Evolutionary conservation across 2,888 invertebrate genomes (phyloP), one percentile per base, ranked within the genome.

Genomic region (Theretra japonica): DNA sequence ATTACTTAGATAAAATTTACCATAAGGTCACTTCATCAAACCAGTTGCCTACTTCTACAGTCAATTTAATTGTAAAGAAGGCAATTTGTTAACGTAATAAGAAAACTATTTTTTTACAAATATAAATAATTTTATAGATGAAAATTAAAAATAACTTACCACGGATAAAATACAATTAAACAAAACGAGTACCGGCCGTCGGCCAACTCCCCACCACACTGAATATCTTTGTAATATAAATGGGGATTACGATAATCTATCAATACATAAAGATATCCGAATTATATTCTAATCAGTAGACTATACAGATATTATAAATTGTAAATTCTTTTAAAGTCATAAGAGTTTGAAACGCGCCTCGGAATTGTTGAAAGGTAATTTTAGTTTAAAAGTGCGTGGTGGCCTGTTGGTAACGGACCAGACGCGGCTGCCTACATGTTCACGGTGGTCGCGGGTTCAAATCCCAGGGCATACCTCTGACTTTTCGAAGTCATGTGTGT

Each of bases 121-220:
- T 41, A 28, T 41, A 48, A n/a, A 41, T 53, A 53, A 7, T 4
- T 17, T 53, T 21, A 5, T 23, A 17, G 6, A 23, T 21, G 7
- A 28, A 48, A 58, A 58, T 41, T 68, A 41, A 53, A 75, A 69
- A 71, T 28, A 50, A 86, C 89, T 88, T 75, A 90, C 89, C 90
- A 74, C 76, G 72, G 71, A 72, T 50, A 73, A 75, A 76, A 72
- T 74, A 73, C 68, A 75, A 73, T 72, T 73, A 77, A 77, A 77
- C 65, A 50, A 72, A 73, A 72, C 74, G 69, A 76, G 75, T 75
- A 84, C 86, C 88, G 85, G 86, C 88, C 82, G 73, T 76, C 73
- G 86, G 88, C 89, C 89, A 80, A 83, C 75, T 83, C 81, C 80
- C 76, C 83, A 79, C 84, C 79, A 74, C 82, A 92, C 91, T 91